These are phyloP conservation scores for Sebastes diaconus DNA, from an alignment of 2,797 vertebrate genomes.

Conservation along the genomic window DNA sequence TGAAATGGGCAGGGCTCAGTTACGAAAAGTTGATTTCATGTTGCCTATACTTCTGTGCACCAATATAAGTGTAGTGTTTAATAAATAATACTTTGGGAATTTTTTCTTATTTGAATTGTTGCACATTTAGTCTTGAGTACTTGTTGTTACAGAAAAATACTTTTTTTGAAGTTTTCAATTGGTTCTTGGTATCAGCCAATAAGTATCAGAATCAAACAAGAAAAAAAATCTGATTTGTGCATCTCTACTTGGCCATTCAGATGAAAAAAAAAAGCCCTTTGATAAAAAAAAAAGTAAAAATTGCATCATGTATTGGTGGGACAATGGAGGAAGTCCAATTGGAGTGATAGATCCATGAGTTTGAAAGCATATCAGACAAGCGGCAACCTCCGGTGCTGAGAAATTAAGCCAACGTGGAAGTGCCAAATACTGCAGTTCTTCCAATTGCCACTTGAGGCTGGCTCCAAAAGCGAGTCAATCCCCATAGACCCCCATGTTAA, in stretches of 20 bases:
- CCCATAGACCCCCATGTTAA: too few relatives aligned
- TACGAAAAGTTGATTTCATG: background rate
- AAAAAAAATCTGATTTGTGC: too few relatives aligned
- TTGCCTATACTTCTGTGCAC: background rate
- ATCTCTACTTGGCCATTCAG: background rate
- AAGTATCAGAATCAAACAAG: background rate
- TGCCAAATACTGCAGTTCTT: too few relatives aligned
- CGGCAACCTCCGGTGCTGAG: background rate
- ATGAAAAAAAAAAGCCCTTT: background rate
- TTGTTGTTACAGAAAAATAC: background rate
- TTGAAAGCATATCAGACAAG: background rate
- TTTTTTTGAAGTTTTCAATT: background rate
- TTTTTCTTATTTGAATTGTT: background rate
- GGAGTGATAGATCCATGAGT: background rate
- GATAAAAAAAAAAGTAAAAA: background rate
- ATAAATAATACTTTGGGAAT: background rate
- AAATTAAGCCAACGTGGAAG: too few relatives aligned
- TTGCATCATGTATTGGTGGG: too few relatives aligned
- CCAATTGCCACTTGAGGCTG: too few relatives aligned
- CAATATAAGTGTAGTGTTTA: accelerated
- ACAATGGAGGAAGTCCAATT: background rate
- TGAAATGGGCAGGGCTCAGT: background rate
- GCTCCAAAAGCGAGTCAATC: too few relatives aligned
- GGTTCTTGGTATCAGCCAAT: background rate
- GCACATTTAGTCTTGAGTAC: background rate